Conservation (phyloP, 2,113 vertebrate genomes). For the Sphaerodactylus townsendi region DNA sequence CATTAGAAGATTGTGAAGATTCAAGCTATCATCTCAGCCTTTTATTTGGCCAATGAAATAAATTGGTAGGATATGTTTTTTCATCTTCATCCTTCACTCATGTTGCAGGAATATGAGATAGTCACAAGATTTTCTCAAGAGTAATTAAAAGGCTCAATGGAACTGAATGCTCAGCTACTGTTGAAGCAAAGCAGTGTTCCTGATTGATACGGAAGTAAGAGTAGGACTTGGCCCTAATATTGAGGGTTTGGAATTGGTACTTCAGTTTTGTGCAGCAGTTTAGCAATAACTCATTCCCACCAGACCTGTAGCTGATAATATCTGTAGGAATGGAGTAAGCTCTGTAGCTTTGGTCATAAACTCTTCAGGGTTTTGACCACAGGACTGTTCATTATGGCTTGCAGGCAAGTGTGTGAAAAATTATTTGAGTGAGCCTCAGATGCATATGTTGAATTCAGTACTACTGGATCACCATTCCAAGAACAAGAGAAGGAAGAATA, state of each 20-base stretch:
- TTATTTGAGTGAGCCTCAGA: not conserved
- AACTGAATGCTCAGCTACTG: not conserved
- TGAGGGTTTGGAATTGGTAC: not conserved
- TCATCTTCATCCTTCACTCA: not conserved
- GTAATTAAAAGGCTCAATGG: not conserved
- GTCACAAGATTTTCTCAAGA: not conserved
- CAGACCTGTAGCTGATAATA: too few relatives aligned
- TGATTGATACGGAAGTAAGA: not conserved
- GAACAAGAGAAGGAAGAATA: not conserved
- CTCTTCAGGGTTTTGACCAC: not conserved
- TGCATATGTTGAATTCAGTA: too few relatives aligned
- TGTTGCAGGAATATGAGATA: not conserved
- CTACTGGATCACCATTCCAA: not conserved
- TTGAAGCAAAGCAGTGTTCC: not conserved
- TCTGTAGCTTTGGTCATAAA: too few relatives aligned
- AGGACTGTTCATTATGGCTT: not conserved
- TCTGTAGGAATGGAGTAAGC: not conserved
- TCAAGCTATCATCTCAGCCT: not conserved
- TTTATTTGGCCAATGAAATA: not conserved
- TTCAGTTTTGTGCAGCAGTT: not conserved
- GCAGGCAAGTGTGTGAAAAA: not conserved
- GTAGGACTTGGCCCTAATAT: not conserved
- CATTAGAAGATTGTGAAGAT: not conserved
- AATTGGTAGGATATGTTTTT: not conserved
- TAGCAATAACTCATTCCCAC: not conserved